A percentile compares a stretch with the other conserved stretches of the same genome.
These are phyloP conservation scores for Cyprinella venusta DNA, from an alignment of 2,797 vertebrate species.

Conservation along the genomic window DNA sequence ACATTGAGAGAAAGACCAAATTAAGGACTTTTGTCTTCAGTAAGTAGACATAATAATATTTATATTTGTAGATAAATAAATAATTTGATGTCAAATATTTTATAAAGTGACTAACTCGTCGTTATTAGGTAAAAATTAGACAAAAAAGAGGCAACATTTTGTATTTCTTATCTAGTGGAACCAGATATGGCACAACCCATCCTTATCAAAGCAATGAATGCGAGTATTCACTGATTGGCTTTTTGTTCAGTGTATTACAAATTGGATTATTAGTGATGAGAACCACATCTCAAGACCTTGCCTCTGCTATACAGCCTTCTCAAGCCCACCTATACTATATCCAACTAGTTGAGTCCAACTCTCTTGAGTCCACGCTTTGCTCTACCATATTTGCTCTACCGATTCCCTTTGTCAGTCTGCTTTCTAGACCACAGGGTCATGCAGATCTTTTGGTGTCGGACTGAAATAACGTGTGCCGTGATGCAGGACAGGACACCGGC, in stretches of 20 bases:
- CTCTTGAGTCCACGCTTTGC: neutral
- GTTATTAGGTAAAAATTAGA: neutral
- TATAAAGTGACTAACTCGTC: neutral
- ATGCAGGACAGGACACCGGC: constrained; percentile 65
- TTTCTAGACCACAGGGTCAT: constrained; percentile 59
- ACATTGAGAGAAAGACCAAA: neutral
- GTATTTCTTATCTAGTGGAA: neutral
- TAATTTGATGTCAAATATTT: neutral
- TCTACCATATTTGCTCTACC: neutral
- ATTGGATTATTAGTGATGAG: neutral
- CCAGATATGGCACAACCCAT: neutral
- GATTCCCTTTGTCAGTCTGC: constrained; percentile 24
- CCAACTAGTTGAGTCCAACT: neutral
- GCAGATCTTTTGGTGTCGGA: constrained; percentile 47
- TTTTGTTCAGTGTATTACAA: neutral
- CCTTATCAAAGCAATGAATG: neutral
- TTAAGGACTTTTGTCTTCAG: neutral
- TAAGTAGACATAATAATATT: neutral
- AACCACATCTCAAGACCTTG: constrained; percentile 14
- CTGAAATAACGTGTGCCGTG: constrained; percentile 70
- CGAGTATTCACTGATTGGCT: neutral
- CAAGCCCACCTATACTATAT: neutral
- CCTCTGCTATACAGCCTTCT: constrained; percentile 10
- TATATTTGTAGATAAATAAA: neutral
- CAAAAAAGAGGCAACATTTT: neutral